These are phyloP conservation scores for Pandemis heparana DNA, from an alignment of 2,888 invertebrate genomes.

Conservation along the genomic window DNA sequence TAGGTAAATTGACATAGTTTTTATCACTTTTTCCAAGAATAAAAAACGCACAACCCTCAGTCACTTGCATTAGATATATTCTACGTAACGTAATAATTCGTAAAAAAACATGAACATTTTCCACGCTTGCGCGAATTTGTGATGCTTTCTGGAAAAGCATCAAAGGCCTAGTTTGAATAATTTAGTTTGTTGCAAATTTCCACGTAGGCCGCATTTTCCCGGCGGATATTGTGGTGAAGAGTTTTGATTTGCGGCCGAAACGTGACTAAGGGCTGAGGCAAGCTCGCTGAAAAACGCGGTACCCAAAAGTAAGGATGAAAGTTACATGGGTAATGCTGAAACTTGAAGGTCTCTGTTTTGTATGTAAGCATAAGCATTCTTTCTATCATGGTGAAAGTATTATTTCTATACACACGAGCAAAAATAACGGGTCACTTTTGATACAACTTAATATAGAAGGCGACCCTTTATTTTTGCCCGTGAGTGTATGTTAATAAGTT, in stretches of 20 bases:
- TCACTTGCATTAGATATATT: not conserved
- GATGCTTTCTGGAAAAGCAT: constrained; percentile 45
- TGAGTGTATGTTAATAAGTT: no score
- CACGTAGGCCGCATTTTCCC: constrained; percentile 51
- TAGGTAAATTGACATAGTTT: no score
- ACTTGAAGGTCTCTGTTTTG: not conserved
- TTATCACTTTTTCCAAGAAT: not conserved
- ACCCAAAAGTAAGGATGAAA: not conserved
- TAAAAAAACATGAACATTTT: not conserved
- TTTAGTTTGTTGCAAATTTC: constrained; percentile 59
- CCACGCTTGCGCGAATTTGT: not conserved
- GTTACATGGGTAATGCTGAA: not conserved
- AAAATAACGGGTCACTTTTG: no score
- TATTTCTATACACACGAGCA: no score
- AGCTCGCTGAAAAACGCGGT: not conserved
- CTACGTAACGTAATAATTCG: not conserved
- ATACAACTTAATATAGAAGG: no score
- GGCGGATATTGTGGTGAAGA: constrained; percentile 45
- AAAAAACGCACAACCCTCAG: not conserved
- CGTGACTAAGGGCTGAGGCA: constrained; percentile 47
- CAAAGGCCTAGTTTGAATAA: constrained; percentile 62
- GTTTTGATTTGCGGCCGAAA: constrained; percentile 54
- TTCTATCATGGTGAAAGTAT: no score
- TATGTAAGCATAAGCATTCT: not conserved
- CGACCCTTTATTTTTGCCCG: no score